Percentiles rank a stretch among this genome's conserved stretches.
Evolutionary conservation across 2,888 invertebrate genomes (phyloP).

Genomic region (Unio delphinus): DNA sequence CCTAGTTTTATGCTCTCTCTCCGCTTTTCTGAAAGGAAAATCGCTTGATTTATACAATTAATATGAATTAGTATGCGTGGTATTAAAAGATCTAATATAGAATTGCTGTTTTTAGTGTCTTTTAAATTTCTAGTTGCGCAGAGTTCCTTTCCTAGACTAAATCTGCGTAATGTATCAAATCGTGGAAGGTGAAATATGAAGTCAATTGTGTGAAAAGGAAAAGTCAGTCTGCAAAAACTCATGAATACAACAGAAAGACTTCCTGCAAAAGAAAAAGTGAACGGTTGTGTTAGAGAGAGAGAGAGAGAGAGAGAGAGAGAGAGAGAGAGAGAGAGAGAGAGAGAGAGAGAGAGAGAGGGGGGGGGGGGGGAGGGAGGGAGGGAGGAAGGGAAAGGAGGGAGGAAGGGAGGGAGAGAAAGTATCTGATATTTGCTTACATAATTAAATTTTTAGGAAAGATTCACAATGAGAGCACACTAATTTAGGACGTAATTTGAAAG

Average conservation of each 20-base stretch:
- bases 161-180: no score
- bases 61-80: slow-evolving; percentile 27
- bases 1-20: slow-evolving; percentile 20
- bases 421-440: not conserved
- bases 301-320: slow-evolving; percentile 4
- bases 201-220: no score
- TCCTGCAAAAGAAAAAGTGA: no score
- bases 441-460: no score
- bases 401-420: slow-evolving; percentile 2
- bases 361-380: not conserved
- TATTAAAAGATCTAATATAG: slow-evolving; percentile 32
- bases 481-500: no score
- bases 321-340: not conserved
- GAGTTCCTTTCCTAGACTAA: no score
- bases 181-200: no score
- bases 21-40: slow-evolving; percentile 37
- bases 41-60: slow-evolving; percentile 33
- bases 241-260: no score
- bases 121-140: slow-evolving; percentile 11
- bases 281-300: not conserved
- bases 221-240: no score
- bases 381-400: slow-evolving; percentile 1
- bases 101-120: slow-evolving; percentile 27
- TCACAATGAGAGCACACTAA: no score
- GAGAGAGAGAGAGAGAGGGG: not conserved